Base-by-base conservation (phyloP, 2,797 vertebrate genomes). In the Lemur catta region DNA sequence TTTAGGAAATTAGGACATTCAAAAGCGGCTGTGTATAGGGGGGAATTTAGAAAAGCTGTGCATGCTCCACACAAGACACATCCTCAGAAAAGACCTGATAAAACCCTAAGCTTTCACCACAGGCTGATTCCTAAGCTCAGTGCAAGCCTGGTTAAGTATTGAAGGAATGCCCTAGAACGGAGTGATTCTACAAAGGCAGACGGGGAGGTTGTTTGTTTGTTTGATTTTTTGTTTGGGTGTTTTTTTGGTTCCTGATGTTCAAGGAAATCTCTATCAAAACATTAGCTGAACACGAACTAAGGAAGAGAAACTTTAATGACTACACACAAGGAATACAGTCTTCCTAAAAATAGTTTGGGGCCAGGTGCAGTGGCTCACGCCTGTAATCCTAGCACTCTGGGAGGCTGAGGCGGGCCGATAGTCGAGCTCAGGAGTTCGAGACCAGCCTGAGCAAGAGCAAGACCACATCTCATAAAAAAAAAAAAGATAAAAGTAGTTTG, bases 261-360 rank as follows among this genome's bases (percentile, higher is more conserved):
- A 80, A 84, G 46, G 28, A 86, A 84, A 79, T 74, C 22, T 80
- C 57, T 86, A 55, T 82, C 24, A 61, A 86, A 96, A 93, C 35
- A 61, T 50, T 59, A 61, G 28, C 78, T 75, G 69, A 84, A n/a
- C 35, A 91, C 50, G 41, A 61, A 52, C 84, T 38, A 35, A 86
- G 69, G 22, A 91, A 52, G n/a, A 35, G 50, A 85, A 24, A 87
- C 35, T 61, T 61, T 75, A 87, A 48, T 61, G 48, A 57, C 50
- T 48, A 71, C 50, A 33, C 74, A 67, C 17, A 57, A 33, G 13
- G 48, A 50, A 91, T 61, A 48, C 48, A 61, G 48, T 91, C 41
- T 52, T 52, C 9, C 61, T 57, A 82, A 93, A 91, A 61, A 57
- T 52, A 91, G 7, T 93, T 80, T 69, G 30, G 26, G 87, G 43